Conservation (phyloP, 2,113 vertebrate species). For the Trinectes maculatus region DNA sequence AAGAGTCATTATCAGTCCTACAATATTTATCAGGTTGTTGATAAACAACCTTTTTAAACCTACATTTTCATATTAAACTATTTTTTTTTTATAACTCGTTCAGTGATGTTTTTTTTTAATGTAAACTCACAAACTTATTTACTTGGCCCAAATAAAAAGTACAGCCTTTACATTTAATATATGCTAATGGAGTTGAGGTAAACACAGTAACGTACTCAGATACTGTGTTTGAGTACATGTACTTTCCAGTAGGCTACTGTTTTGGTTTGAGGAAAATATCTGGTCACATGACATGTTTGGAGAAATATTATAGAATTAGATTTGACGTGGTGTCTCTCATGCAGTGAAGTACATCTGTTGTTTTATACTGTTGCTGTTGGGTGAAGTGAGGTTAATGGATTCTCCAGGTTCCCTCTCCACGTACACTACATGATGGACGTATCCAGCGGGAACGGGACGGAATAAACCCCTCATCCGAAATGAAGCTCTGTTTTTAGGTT, state of each 20-base stretch:
- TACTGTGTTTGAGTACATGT: too few species aligned
- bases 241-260: too few species aligned
- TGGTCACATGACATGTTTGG: not conserved
- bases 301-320: not conserved
- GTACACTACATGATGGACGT: conserved; percentile 49
- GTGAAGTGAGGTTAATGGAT: conserved; percentile 3
- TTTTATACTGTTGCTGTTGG: not conserved
- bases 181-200: too few species aligned
- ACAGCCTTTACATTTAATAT: too few species aligned
- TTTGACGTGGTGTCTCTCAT: not conserved
- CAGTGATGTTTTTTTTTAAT: too few species aligned
- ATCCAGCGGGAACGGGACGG: conserved; percentile 33
- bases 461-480: conserved; percentile 55
- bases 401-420: conserved; percentile 26
- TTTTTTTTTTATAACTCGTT: too few species aligned
- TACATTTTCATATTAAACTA: too few species aligned
- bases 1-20: too few species aligned
- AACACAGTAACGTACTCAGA: too few species aligned
- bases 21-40: too few species aligned
- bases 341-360: not conserved
- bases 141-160: too few species aligned
- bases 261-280: not conserved
- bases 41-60: too few species aligned
- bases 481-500: conserved; percentile 62
- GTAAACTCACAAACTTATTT: not conserved